These are phyloP conservation scores for Andrena fulva DNA, from an alignment of 2,888 invertebrate genomes.

Conservation along the genomic window DNA sequence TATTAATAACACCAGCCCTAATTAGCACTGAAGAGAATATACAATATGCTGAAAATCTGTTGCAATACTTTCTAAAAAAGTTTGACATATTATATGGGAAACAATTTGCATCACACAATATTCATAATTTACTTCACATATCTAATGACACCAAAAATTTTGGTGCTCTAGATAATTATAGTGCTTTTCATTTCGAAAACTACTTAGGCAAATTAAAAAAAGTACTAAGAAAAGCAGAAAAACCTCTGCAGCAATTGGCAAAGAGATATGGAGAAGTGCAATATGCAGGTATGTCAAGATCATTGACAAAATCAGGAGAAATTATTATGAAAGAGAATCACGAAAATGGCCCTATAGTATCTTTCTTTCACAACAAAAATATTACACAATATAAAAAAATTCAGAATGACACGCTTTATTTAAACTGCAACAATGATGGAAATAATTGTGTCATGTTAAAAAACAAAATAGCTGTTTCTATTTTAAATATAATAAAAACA, in stretches of 20 bases:
- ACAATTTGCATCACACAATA: slow-evolving; percentile 31
- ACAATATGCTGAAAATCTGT: slow-evolving; percentile 30
- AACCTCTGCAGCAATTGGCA: slow-evolving; percentile 29
- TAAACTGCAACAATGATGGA: no score
- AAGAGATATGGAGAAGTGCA: neutral
- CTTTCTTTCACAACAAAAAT: no score
- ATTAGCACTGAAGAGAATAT: neutral
- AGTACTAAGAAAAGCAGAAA: slow-evolving; percentile 31
- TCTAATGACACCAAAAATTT: slow-evolving; percentile 35
- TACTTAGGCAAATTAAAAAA: slow-evolving; percentile 30
- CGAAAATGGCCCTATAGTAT: no score
- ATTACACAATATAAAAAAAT: no score
- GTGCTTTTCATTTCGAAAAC: slow-evolving; percentile 49
- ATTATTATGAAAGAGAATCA: neutral
- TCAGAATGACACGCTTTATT: no score
- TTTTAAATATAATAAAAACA: no score
- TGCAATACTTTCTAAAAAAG: slow-evolving; percentile 35
- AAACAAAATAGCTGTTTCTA: no score
- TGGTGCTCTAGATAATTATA: slow-evolving; percentile 41
- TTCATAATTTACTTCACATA: slow-evolving; percentile 45
- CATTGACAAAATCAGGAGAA: neutral
- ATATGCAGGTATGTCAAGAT: neutral
- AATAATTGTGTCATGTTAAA: no score
- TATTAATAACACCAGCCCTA: neutral
- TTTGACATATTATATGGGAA: slow-evolving; percentile 43